phyloP scores from a whole-genome alignment of 2,888 invertebrate species.

The Melanostoma scalare region DNA sequence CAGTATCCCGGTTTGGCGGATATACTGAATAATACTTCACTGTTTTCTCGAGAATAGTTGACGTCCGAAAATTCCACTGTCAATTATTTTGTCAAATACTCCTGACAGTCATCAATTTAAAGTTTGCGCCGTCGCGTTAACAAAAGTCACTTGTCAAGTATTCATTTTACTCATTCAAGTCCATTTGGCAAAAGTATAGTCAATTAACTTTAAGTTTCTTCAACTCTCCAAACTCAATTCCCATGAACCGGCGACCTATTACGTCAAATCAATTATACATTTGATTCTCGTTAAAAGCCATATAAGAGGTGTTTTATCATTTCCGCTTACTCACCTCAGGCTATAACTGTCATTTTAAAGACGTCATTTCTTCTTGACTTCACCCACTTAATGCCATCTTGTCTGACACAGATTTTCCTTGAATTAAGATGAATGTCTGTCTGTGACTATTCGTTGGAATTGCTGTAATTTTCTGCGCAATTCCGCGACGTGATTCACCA shows the following conservation, averaged over 20 bases:
- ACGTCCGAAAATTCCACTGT: too few species aligned
- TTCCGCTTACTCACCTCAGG: conserved; percentile 47
- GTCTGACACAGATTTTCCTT: conserved; percentile 44
- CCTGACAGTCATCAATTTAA: too few species aligned
- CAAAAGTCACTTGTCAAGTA: too few species aligned
- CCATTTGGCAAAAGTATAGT: not conserved
- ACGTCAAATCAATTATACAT: conserved; percentile 29
- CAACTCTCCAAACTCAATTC: not conserved
- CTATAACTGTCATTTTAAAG: conserved; percentile 29
- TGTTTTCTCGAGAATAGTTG: too few species aligned
- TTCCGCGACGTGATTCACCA: conserved; percentile 40
- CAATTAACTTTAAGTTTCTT: conserved; percentile 24
- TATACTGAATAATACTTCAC: too few species aligned
- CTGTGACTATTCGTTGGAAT: conserved; percentile 17
- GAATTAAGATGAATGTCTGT: conserved; percentile 45
- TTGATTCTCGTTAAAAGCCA: conserved; percentile 5
- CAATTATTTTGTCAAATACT: too few species aligned
- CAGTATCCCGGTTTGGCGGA: too few species aligned
- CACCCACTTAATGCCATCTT: conserved; percentile 33
- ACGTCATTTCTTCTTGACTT: conserved; percentile 44
- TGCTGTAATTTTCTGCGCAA: conserved; percentile 31
- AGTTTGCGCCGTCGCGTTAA: too few species aligned
- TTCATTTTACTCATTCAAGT: too few species aligned
- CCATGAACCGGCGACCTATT: conserved; percentile 32
- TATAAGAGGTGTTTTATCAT: conserved; percentile 11